Evolutionary conservation across 2,797 vertebrate genomes (phyloP), one percentile per base, ranked within the genome.

Genomic region (Apogon hyalosoma): DNA sequence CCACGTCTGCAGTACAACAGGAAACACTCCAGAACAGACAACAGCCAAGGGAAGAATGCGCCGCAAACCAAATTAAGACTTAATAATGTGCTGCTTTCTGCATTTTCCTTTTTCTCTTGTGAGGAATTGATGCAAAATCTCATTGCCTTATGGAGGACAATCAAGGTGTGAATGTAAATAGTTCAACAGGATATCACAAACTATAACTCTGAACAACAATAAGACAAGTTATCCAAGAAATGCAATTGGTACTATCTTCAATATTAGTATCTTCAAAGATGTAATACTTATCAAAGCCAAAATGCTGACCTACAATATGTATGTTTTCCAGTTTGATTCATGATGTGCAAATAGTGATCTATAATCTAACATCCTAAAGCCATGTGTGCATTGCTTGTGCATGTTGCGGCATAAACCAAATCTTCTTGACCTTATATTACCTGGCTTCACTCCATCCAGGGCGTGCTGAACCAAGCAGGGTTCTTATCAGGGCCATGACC

Each of bases 401-500:
- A 16, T 43, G 13, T 16, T 19, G 19, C 2, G 0, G 7, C 18
- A 6, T 10, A 24, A 70, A 21, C 15, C 61, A 52, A 57, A 3
- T 18, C 24, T 46, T 19, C 1, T 60, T 49, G 15, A 48, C n/a
- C 21, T 49, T 49, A 42, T 56, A 43, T 52, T 21, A 11, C 11
- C 56, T 66, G 56, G 12, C n/a, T 48, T 54, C 3, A 28, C 40
- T 56, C 54, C 18, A 49, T 19, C 45, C 47, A 33, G 28, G 12
- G 4, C 41, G 16, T 53, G 28, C 24, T 63, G 15, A 24, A 45
- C 21, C 11, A 39, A 31, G 19, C 15, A 15, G 8, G 21, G 14
- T 40, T 55, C 48, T 48, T 66, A 57, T 75, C 56, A 58, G 41
- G 48, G 6, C 41, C 38, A 19, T 43, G 21, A 60, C 55, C 66